Evolutionary conservation across 2,888 invertebrate genomes (phyloP).

Genomic region (Protodeltote pygarga): DNA sequence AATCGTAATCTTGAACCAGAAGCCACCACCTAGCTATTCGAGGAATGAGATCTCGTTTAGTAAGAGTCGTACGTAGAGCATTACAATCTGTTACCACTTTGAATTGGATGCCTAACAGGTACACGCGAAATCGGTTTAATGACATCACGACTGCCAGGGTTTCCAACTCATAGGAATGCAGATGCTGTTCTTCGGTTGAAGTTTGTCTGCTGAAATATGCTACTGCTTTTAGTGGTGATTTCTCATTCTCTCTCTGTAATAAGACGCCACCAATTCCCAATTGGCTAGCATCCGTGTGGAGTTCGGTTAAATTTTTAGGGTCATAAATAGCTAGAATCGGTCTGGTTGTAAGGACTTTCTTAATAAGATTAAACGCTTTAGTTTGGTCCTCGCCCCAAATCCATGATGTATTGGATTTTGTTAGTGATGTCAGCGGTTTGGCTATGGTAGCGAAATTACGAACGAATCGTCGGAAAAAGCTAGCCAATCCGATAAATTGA

Average conservation of each 20-base stretch:
- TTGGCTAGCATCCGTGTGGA: slow-evolving; percentile 42
- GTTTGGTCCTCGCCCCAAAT: background rate
- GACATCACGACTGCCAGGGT: slow-evolving; percentile 34
- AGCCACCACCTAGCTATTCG: slow-evolving; percentile 37
- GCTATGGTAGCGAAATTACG: background rate
- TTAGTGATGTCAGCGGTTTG: background rate
- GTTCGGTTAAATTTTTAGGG: slow-evolving; percentile 23
- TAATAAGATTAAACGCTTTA: background rate
- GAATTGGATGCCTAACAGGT: slow-evolving; percentile 31
- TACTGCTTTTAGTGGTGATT: slow-evolving; percentile 16
- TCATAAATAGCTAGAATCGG: slow-evolving; percentile 4
- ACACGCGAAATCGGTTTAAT: slow-evolving; percentile 29
- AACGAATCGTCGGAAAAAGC: background rate
- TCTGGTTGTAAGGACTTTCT: background rate
- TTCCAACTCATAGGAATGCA: slow-evolving; percentile 41
- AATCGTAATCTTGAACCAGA: slow-evolving; percentile 15
- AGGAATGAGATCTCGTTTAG: slow-evolving; percentile 30
- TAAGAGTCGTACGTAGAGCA: slow-evolving; percentile 30
- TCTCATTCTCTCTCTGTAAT: slow-evolving; percentile 9
- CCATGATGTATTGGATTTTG: background rate
- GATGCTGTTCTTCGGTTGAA: slow-evolving; percentile 31
- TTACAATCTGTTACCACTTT: slow-evolving; percentile 30
- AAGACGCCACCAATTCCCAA: slow-evolving; percentile 36
- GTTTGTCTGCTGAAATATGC: slow-evolving; percentile 39
- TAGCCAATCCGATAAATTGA: background rate